Conservation (phyloP, 1,140 invertebrate species). For the Halictus rubicundus region DNA sequence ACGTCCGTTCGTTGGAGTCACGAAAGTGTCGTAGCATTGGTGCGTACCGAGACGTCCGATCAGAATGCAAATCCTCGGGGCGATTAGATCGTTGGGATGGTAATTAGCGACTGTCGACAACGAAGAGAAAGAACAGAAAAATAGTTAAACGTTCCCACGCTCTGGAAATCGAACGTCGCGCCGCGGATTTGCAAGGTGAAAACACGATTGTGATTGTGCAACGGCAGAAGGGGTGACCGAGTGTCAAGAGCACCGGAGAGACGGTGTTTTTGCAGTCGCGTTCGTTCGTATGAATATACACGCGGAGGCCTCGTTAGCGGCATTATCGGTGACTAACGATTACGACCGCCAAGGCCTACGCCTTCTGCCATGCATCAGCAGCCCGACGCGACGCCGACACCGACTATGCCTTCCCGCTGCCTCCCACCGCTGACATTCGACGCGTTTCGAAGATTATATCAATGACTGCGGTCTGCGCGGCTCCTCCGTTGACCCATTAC, state of each 20-base stretch:
- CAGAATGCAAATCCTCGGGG: neutral
- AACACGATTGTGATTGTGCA: conserved; percentile 56
- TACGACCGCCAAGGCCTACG: conserved; percentile 61
- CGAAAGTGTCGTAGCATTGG: too few relatives aligned
- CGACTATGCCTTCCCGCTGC: neutral
- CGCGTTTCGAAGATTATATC: neutral
- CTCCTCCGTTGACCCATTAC: neutral
- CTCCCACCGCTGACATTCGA: neutral
- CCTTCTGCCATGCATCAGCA: neutral
- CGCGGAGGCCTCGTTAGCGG: conserved; percentile 65
- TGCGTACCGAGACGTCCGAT: neutral
- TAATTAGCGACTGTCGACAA: neutral
- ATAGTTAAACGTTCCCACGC: conserved; percentile 3
- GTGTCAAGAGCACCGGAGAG: conserved; percentile 65
- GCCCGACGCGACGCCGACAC: too few relatives aligned
- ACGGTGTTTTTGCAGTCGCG: neutral
- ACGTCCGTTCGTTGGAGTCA: too few relatives aligned
- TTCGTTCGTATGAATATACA: conserved; percentile 7
- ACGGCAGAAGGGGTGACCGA: conserved; percentile 38
- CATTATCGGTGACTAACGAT: conserved; percentile 69
- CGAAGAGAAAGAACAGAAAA: neutral
- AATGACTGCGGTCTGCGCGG: neutral
- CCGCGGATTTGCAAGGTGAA: conserved; percentile 4
- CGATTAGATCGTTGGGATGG: neutral
- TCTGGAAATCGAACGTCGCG: neutral